Percentiles rank a stretch among this genome's conserved stretches.
phyloP scores from a whole-genome alignment of 2,797 vertebrate species.

The Xerus rutilus region DNA sequence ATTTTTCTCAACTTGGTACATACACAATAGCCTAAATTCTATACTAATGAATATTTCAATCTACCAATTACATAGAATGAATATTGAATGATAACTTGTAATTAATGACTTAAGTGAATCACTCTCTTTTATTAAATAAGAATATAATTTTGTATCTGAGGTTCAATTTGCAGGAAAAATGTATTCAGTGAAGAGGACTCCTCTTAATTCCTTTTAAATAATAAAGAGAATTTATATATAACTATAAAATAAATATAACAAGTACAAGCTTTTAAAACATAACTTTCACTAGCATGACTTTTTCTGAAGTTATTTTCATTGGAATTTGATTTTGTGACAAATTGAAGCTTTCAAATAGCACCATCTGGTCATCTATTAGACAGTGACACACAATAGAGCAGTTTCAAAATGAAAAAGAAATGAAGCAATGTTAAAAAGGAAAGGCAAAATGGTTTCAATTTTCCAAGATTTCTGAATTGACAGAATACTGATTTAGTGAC shows the following conservation, averaged over 20 bases:
- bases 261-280: constrained; percentile 23
- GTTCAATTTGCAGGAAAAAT: background rate
- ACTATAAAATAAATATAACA: background rate
- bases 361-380: constrained; percentile 64
- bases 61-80: background rate
- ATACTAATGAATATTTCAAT: constrained; percentile 11
- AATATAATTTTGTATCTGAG: background rate
- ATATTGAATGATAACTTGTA: constrained; percentile 2
- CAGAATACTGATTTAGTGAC: constrained; percentile 60
- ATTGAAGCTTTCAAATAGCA: constrained; percentile 57
- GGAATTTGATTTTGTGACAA: constrained; percentile 61
- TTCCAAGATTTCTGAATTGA: constrained; percentile 68
- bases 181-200: background rate
- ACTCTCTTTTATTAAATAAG: background rate
- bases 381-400: constrained; percentile 23
- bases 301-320: constrained; percentile 50
- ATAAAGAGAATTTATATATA: background rate
- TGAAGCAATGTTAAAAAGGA: constrained; percentile 57
- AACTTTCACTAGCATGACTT: background rate
- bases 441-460: constrained; percentile 68
- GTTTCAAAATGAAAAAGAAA: constrained; percentile 71
- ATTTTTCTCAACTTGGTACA: background rate
- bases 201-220: background rate
- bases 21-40: background rate
- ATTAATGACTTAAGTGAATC: background rate